These are phyloP conservation scores for Dichetophora obliterata DNA, from an alignment of 2,888 invertebrate genomes.

Conservation along the genomic window DNA sequence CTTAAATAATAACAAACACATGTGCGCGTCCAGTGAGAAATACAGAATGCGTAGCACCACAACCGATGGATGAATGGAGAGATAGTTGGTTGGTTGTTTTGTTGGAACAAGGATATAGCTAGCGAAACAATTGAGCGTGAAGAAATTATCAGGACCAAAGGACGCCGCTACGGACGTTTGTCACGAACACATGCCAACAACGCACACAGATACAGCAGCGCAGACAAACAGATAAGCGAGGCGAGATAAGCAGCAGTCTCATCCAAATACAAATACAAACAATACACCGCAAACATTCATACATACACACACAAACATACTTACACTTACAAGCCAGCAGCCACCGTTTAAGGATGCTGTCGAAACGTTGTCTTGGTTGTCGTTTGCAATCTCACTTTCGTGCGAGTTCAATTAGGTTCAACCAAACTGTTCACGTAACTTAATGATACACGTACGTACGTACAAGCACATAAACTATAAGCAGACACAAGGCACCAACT, in stretches of 20 bases:
- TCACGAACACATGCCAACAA: slow-evolving; percentile 16
- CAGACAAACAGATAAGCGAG: neutral
- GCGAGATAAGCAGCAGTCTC: slow-evolving; percentile 20
- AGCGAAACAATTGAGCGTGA: slow-evolving; percentile 13
- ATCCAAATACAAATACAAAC: neutral
- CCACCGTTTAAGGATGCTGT: neutral
- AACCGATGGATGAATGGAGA: neutral
- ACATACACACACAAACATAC: neutral
- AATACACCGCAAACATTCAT: too few relatives aligned
- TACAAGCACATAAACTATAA: neutral
- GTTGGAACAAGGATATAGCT: neutral
- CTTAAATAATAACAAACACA: slow-evolving; percentile 23
- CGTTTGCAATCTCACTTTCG: neutral
- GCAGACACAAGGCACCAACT: neutral
- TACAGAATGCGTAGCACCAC: neutral
- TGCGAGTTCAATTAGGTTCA: slow-evolving; percentile 11
- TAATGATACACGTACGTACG: neutral
- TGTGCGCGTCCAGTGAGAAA: neutral
- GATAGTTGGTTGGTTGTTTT: neutral
- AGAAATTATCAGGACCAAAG: neutral
- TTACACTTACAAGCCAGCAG: neutral
- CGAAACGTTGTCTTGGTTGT: neutral
- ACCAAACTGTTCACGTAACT: neutral
- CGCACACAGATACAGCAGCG: neutral
- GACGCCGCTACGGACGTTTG: slow-evolving; percentile 13